phyloP scores from a whole-genome alignment of 2,113 vertebrate species.

The Leucosticte australis region DNA sequence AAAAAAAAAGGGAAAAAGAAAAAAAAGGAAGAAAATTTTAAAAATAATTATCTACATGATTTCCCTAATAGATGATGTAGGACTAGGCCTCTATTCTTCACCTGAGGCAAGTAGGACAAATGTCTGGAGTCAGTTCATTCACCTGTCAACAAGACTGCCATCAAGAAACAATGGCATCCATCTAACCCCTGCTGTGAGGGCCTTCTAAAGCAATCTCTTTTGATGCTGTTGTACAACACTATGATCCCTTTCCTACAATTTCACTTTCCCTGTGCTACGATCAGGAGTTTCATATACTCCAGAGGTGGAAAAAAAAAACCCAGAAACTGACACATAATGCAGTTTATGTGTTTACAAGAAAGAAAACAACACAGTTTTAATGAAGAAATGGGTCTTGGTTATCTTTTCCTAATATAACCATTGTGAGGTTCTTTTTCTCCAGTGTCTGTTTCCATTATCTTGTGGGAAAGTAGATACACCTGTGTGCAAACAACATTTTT shows the following conservation, averaged over 20 bases:
- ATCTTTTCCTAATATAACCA: not conserved
- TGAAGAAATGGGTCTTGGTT: not conserved
- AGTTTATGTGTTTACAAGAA: not conserved
- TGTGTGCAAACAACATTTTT: not conserved
- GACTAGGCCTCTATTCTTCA: not conserved
- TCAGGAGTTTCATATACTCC: not conserved
- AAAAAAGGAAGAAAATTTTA: fast-evolving
- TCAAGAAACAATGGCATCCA: not conserved
- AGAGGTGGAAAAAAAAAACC: not conserved
- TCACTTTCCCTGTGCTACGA: not conserved
- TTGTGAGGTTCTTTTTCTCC: not conserved
- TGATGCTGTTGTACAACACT: not conserved
- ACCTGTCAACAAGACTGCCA: not conserved
- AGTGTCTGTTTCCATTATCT: not conserved
- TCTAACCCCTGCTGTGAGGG: not conserved
- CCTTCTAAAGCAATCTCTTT: not conserved
- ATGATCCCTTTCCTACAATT: not conserved
- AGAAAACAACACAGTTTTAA: not conserved
- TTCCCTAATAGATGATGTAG: not conserved
- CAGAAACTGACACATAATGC: not conserved
- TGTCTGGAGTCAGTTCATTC: not conserved
- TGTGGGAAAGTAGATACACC: not conserved
- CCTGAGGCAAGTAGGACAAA: not conserved
- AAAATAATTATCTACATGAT: not conserved
- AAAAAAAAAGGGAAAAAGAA: fast-evolving